Percentiles rank a stretch among this genome's conserved stretches.
Conservation (phyloP, 2,888 invertebrate genomes). For the Tetrapedia diversipes region DNA sequence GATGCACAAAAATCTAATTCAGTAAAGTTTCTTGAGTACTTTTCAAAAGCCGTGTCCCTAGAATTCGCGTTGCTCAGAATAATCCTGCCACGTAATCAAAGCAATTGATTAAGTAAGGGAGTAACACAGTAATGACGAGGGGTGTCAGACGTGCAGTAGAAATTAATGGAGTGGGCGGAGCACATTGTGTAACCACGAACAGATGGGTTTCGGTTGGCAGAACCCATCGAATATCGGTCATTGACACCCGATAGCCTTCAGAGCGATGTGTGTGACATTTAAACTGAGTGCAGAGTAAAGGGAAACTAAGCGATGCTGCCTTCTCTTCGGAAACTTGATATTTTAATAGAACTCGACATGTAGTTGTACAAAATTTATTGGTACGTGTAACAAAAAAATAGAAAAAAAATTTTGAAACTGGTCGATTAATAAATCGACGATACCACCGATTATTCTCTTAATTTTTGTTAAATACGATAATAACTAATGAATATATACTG, state of each 20-base stretch:
- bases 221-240: constrained; percentile 45
- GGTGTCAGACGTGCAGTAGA: constrained; percentile 33
- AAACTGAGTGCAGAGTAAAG: constrained; percentile 23
- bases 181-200: constrained; percentile 41
- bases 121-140: constrained; percentile 38
- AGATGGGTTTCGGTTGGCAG: constrained; percentile 46
- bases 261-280: constrained; percentile 16
- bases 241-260: constrained; percentile 44
- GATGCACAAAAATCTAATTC: too few relatives aligned
- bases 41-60: neutral
- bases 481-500: too few relatives aligned
- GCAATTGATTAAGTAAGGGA: constrained; percentile 11
- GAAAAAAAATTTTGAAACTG: too few relatives aligned
- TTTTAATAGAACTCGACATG: neutral
- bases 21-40: neutral
- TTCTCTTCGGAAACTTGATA: neutral
- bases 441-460: too few relatives aligned
- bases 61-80: constrained; percentile 6
- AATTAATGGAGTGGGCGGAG: constrained; percentile 48
- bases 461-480: too few relatives aligned
- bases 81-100: constrained; percentile 19
- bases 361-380: neutral
- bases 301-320: too few relatives aligned
- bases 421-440: too few relatives aligned
- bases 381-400: too few relatives aligned